Conservation (phyloP, 2,797 vertebrate species). For the Odontamblyopus rebecca region DNA sequence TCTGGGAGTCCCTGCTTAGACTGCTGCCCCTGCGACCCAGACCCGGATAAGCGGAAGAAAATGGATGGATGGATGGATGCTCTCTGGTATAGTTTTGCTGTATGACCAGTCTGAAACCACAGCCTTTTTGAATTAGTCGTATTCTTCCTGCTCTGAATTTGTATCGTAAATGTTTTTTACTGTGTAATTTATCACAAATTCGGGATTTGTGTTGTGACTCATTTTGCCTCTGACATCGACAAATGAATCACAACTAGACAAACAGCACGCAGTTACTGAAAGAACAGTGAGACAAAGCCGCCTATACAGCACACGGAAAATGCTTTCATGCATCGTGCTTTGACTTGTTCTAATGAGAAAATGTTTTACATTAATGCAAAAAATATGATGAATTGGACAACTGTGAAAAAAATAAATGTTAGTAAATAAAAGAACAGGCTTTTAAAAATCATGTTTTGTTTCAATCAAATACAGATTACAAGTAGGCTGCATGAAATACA, state of each 20-base stretch:
- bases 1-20: too few relatives aligned
- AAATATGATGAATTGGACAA: background rate
- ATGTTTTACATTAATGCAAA: background rate
- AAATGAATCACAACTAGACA: constrained; percentile 40
- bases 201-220: constrained; percentile 14
- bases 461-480: too few relatives aligned
- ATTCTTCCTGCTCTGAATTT: background rate
- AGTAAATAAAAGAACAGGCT: too few relatives aligned
- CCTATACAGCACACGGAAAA: too few relatives aligned
- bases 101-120: background rate
- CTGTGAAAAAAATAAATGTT: background rate
- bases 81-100: background rate
- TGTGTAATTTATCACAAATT: background rate
- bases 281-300: constrained; percentile 16
- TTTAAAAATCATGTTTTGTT: too few relatives aligned
- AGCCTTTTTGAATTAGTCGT: background rate
- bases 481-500: too few relatives aligned
- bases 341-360: background rate
- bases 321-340: background rate
- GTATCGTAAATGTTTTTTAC: background rate
- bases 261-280: constrained; percentile 8
- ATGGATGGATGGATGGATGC: too few relatives aligned
- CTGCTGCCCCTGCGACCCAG: too few relatives aligned
- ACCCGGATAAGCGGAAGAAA: too few relatives aligned
- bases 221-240: constrained; percentile 26